A percentile compares a stretch with the other conserved stretches of the same genome.
Evolutionary conservation across 2,797 vertebrate genomes (phyloP).

Genomic region (Argyrosomus regius): DNA sequence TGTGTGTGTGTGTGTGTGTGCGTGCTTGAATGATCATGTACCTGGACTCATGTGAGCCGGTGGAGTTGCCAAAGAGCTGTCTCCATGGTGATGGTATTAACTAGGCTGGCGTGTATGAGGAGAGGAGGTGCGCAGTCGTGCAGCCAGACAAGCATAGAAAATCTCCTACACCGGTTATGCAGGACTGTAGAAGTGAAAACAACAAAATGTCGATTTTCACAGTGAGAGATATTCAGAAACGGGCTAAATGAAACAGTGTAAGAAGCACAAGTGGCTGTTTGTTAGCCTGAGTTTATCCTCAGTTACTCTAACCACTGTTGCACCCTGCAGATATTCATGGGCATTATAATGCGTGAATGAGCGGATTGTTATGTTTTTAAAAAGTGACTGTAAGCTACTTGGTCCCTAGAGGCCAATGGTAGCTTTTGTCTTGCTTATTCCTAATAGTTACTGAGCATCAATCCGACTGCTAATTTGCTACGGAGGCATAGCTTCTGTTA

Average conservation of each 20-base stretch:
- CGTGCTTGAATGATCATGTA: constrained; percentile 70
- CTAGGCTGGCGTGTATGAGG: constrained; percentile 73
- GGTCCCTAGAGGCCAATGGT: constrained; percentile 7
- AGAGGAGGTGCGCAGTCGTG: constrained; percentile 72
- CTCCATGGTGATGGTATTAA: constrained; percentile 85
- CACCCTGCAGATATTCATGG: constrained; percentile 65
- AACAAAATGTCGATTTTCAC: constrained; percentile 62
- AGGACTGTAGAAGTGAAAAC: constrained; percentile 54
- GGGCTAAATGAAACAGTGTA: constrained; percentile 27
- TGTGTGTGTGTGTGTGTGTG: constrained; percentile 43
- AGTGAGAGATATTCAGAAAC: constrained; percentile 27
- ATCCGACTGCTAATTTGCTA: neutral
- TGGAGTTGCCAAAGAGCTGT: constrained; percentile 80
- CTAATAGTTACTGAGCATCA: constrained; percentile 5
- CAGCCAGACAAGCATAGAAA: constrained; percentile 66
- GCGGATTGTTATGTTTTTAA: constrained; percentile 37
- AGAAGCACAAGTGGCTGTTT: constrained; percentile 65
- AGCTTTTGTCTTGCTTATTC: constrained; percentile 13
- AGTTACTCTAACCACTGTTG: constrained; percentile 39
- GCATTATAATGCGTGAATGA: constrained; percentile 52
- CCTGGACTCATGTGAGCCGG: constrained; percentile 72
- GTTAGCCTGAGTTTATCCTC: constrained; percentile 45
- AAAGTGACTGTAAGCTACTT: constrained; percentile 17
- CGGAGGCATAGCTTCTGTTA: neutral
- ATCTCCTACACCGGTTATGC: constrained; percentile 64